These are phyloP conservation scores for Neomicropteryx cornuta DNA, from an alignment of 1,140 invertebrate genomes.

Conservation along the genomic window DNA sequence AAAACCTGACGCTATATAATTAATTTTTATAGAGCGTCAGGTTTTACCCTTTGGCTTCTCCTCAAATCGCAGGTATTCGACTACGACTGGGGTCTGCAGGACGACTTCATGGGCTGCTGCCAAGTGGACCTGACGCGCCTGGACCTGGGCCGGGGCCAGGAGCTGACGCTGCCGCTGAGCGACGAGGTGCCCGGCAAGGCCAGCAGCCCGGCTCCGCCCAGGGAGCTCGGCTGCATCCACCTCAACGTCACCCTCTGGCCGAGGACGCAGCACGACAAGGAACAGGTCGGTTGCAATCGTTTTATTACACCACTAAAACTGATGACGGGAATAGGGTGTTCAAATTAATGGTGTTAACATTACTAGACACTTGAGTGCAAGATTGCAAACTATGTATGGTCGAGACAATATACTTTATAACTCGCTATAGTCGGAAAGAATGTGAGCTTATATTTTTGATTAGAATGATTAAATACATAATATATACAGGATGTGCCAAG, in stretches of 20 bases:
- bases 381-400: too few species aligned
- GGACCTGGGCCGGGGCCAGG: conserved; percentile 70
- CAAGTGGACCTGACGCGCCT: conserved; percentile 74
- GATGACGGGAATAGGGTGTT: too few species aligned
- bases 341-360: too few species aligned
- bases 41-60: conserved; percentile 11
- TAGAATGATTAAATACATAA: too few species aligned
- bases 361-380: too few species aligned
- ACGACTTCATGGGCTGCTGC: conserved; percentile 95
- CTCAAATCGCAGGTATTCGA: conserved; percentile 71
- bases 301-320: too few species aligned
- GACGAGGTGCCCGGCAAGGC: conserved; percentile 58
- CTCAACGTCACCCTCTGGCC: conserved; percentile 76
- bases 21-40: too few species aligned
- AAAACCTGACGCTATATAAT: too few species aligned
- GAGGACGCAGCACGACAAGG: conserved; percentile 85
- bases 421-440: too few species aligned
- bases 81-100: conserved; percentile 94
- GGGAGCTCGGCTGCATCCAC: conserved; percentile 73
- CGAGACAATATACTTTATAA: too few species aligned
- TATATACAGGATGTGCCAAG: too few species aligned
- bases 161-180: conserved; percentile 63
- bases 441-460: too few species aligned
- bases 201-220: conserved; percentile 27
- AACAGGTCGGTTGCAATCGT: conserved; percentile 58